Evolutionary conservation across 1,140 invertebrate species (phyloP).

Genomic region (Pristionchus pacificus): DNA sequence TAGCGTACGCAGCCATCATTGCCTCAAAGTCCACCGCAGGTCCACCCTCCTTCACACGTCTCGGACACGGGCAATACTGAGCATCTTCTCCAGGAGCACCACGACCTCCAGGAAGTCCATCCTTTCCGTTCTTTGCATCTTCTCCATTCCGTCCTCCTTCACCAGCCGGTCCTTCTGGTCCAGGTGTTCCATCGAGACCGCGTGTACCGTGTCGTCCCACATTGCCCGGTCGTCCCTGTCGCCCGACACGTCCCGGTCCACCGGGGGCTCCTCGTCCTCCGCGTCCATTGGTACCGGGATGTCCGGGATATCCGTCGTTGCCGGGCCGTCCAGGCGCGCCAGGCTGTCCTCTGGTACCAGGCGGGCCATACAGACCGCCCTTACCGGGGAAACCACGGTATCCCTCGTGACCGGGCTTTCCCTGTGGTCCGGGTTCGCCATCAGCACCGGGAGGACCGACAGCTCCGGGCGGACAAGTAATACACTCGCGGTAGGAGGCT

Average conservation of each 20-base stretch:
- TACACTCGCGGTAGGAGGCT: background rate
- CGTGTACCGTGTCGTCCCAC: background rate
- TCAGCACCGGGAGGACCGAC: background rate
- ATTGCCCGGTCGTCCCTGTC: conserved; percentile 1
- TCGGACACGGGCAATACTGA: conserved; percentile 15
- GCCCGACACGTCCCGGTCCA: conserved; percentile 1
- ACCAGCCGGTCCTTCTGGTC: conserved; percentile 10
- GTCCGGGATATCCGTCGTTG: background rate
- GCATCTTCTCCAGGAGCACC: conserved; percentile 9
- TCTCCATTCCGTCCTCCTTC: conserved; percentile 5
- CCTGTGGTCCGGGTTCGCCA: background rate
- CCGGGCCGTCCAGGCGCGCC: conserved; percentile 4
- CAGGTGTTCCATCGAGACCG: background rate
- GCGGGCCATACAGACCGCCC: background rate
- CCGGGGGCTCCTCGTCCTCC: conserved; percentile 4
- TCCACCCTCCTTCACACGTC: background rate
- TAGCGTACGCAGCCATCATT: no score
- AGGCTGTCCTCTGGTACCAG: background rate
- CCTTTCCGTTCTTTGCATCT: background rate
- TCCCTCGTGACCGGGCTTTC: background rate
- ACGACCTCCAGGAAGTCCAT: background rate
- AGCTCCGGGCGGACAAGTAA: background rate
- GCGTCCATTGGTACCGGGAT: conserved; percentile 1
- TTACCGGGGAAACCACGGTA: background rate
- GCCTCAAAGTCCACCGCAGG: background rate